Evolutionary conservation across 1,140 invertebrate species (phyloP).

Genomic region (Bombus fervidus): DNA sequence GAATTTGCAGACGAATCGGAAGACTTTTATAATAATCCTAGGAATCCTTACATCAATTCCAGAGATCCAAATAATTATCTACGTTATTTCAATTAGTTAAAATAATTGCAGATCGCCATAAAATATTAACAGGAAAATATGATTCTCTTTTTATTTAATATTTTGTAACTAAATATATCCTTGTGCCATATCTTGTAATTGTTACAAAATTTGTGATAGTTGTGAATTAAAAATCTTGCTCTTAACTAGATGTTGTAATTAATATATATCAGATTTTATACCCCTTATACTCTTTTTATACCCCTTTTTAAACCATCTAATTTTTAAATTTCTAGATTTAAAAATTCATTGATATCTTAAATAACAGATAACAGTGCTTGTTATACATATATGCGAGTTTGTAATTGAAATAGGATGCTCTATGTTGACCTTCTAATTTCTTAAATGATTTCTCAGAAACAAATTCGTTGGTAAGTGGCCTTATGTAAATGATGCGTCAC

Average conservation of each 20-base stretch:
- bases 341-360: background rate
- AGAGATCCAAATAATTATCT: conserved; percentile 35
- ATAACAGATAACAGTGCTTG: conserved; percentile 8
- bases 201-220: background rate
- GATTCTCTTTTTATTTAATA: background rate
- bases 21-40: background rate
- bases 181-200: background rate
- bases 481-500: background rate
- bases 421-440: background rate
- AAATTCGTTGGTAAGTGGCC: background rate
- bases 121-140: background rate
- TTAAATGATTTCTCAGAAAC: background rate
- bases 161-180: background rate
- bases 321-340: too few relatives aligned
- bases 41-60: background rate
- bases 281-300: background rate
- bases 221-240: background rate
- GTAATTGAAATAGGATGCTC: background rate
- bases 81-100: conserved; percentile 11
- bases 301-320: background rate
- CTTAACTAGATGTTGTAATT: background rate
- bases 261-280: background rate
- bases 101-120: background rate
- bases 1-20: conserved; percentile 42
- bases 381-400: background rate